Base-by-base conservation (phyloP, 64 coral and sea anemone genomes). In the Catalaphyllia jardinei region DNA sequence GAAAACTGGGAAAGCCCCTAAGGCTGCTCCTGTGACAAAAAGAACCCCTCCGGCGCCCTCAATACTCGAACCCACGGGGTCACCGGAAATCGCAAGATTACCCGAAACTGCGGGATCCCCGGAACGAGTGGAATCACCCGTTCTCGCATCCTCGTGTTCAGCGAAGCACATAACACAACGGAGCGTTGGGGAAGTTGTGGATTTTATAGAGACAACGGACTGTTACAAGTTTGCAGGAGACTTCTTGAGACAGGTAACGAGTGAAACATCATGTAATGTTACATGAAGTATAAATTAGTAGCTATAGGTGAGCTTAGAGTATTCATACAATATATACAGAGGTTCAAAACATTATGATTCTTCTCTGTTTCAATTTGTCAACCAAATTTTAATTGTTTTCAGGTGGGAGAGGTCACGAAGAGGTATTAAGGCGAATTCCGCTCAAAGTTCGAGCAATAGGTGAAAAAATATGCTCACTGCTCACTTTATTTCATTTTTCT, bases 211-310 rank as follows among this genome's bases (percentile, higher is more conserved):
- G 18, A 67, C 90, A 24, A 92, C 82, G 2, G 90, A 79, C 38
- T 92, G 90, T 71, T 49, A 73, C 27, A 87, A 59, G 49, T 92
- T 92, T 73, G 83, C 90, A 15, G 60, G 78, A 17, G 74, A 78
- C 60, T 92, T 92, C 63, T 22, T 67, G 31, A 86, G 63, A 87
- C 82, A 92, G 90, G 90, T 92, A 78, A 31, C 51, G 3, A 67
- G 1, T 57, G 54, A 57, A 57, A 57, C 11, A 14, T 46, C 42
- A 46, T 46, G 3, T 46, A 7, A 46, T 46, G 42, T 46, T 46
- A 46, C 42, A 46, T 46, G 42, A 46, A 6, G 42, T 46, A 46
- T 46, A 46, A 46, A 46, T 0, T 8, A 46, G 4, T 46, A 6
- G 6, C 42, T 6, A 46, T 46, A 46, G 4, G 4, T 39, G 38